phyloP scores from a whole-genome alignment of 2,888 invertebrate genomes.

The Coelopa pilipes region DNA sequence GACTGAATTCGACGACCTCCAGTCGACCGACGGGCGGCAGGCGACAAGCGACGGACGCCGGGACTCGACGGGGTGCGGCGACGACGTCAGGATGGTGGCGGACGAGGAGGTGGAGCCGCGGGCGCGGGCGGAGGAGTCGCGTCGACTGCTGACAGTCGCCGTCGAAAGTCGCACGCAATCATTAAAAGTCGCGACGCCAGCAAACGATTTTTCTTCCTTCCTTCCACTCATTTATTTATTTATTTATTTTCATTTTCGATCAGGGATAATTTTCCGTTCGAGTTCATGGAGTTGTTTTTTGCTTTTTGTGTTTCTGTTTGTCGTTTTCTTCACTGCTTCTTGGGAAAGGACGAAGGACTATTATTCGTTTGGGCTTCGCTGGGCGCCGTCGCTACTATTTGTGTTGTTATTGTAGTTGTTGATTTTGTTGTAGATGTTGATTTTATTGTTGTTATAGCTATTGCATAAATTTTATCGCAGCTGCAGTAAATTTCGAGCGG shows the following conservation, averaged over 20 bases:
- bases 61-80: neutral
- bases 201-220: neutral
- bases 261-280: neutral
- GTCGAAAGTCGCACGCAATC: conserved; percentile 8
- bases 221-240: neutral
- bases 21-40: no score
- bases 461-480: conserved; percentile 27
- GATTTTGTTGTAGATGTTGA: no score
- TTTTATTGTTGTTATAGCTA: conserved; percentile 6
- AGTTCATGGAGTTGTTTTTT: neutral
- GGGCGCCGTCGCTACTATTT: no score
- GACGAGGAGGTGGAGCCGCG: neutral
- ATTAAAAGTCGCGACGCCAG: conserved; percentile 13
- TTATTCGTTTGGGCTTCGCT: no score
- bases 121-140: neutral
- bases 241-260: no score
- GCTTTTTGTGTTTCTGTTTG: neutral
- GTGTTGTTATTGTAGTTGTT: no score
- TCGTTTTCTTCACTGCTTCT: no score
- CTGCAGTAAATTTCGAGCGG: conserved; percentile 17
- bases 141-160: neutral
- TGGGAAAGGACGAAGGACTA: no score
- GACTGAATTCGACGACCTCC: no score
- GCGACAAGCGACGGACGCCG: neutral
- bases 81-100: neutral